A percentile compares a stretch with the other conserved stretches of the same genome.
These are phyloP conservation scores for Camelus dromedarius DNA, from an alignment of 2,113 vertebrate genomes.

Conservation along the genomic window DNA sequence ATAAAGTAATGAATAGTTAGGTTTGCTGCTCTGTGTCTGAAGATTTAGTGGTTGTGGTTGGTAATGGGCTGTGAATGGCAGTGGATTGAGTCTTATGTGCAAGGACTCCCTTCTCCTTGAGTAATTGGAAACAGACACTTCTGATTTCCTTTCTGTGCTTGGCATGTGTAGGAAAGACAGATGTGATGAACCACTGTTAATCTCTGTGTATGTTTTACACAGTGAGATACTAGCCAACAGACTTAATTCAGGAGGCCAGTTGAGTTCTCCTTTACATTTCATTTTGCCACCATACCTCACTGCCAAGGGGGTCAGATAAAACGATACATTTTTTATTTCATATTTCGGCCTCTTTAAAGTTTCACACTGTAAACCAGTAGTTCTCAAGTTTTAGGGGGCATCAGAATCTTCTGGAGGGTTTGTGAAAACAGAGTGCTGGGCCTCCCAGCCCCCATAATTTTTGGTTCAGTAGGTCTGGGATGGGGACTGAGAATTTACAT, in stretches of 20 bases:
- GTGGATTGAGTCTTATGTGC: background rate
- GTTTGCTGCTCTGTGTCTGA: background rate
- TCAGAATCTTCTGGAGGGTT: background rate
- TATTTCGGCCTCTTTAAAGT: background rate
- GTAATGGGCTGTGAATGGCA: background rate
- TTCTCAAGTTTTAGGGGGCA: background rate
- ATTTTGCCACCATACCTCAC: background rate
- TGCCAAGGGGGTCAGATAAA: background rate
- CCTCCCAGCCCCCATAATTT: background rate
- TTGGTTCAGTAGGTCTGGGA: background rate
- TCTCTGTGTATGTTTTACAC: background rate
- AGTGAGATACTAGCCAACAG: background rate
- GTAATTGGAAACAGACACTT: accelerated
- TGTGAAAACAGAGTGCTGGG: background rate
- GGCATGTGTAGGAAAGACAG: background rate
- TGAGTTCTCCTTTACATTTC: background rate
- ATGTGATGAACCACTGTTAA: background rate
- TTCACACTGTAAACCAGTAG: background rate
- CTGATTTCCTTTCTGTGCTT: background rate
- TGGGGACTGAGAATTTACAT: background rate
- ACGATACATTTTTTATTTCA: background rate
- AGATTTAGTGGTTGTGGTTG: background rate
- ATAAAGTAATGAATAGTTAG: background rate
- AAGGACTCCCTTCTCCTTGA: background rate
- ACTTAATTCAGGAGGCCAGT: background rate